phyloP scores from a whole-genome alignment of 2,888 invertebrate species.

The Byasa hedistus region DNA sequence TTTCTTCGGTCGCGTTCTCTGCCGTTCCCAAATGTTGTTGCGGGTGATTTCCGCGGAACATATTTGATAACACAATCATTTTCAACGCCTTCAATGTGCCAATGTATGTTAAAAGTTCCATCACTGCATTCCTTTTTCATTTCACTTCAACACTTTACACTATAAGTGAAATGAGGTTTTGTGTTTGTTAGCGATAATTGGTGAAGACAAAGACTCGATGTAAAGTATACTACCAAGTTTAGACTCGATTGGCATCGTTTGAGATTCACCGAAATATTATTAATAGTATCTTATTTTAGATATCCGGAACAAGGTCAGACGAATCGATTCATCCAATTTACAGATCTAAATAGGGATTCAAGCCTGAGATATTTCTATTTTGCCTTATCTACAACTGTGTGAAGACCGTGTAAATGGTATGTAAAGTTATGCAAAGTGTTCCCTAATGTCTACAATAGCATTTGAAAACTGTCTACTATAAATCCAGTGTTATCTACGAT shows the following conservation, averaged over 20 bases:
- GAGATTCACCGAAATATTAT: background rate
- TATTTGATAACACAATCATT: slow-evolving; percentile 76
- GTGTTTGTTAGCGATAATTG: slow-evolving; percentile 47
- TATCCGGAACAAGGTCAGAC: background rate
- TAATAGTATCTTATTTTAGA: background rate
- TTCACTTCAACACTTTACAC: slow-evolving; percentile 52
- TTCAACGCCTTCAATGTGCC: slow-evolving; percentile 72
- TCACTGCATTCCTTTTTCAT: slow-evolving; percentile 76
- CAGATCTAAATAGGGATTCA: background rate
- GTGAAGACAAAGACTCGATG: background rate
- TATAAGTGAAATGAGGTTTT: slow-evolving; percentile 53
- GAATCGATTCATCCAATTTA: background rate
- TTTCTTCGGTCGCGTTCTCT: slow-evolving; percentile 43
- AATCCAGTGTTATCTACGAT: slow-evolving; percentile 32
- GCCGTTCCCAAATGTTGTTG: slow-evolving; percentile 58
- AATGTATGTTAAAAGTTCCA: slow-evolving; percentile 73
- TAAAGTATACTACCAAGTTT: background rate
- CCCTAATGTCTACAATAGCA: slow-evolving; percentile 3
- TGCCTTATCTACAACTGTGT: background rate
- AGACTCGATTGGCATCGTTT: background rate
- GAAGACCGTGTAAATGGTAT: background rate
- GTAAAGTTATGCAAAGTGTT: slow-evolving; percentile 15
- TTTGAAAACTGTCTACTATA: slow-evolving; percentile 6
- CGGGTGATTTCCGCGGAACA: slow-evolving; percentile 67
- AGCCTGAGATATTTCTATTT: background rate